Evolutionary conservation across 2,797 vertebrate species (phyloP), one percentile per base, ranked within the genome.

Genomic region (Champsocephalus gunnari): DNA sequence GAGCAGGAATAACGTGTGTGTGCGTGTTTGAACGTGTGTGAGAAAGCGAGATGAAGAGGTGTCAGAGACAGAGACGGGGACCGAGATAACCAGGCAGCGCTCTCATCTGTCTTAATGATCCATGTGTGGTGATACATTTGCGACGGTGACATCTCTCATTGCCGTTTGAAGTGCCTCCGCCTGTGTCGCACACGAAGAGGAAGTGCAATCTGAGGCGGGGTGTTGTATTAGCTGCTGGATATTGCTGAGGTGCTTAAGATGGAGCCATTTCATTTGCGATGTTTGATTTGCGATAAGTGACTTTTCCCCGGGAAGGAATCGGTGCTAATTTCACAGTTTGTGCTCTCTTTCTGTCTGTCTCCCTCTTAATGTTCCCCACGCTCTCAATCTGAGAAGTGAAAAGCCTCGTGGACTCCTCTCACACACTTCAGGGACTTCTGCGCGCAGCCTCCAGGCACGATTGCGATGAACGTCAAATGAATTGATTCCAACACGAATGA

Each of bases 401-500:
- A 12, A 50, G 43, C 57, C 38, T 63, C 49, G 68, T 55, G 41
- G 50, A 53, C 71, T 63, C 16, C 68, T 59, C 73, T 76, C 64
- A 51, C 64, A 69, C 73, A 64, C 79, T 47, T 73, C 66, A 60
- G 56, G 4, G 60, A 77, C 67, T 80, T 76, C 74, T 58, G 61
- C 69, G 19, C 48, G 62, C 80, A 66, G 71, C 84, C 87, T 75
- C 7, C 0, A 78, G 82, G 70, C 81, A 54, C 34, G 81, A 88
- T 80, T 81, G 83, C 34, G 2, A 66, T 32, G 44, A 88, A 77
- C n/a, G 62, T 62, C 80, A 89, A 90, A 92, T 88, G 50, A 91
- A 91, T 88, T 89, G 87, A 92, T 93, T 91, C 79, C 77, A 83
- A 77, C 85, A 82, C 81, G 90, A 88, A 89, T 92, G 57, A 91